Base-by-base conservation (phyloP, 2,888 invertebrate species). In the Helobdella robusta region DNA sequence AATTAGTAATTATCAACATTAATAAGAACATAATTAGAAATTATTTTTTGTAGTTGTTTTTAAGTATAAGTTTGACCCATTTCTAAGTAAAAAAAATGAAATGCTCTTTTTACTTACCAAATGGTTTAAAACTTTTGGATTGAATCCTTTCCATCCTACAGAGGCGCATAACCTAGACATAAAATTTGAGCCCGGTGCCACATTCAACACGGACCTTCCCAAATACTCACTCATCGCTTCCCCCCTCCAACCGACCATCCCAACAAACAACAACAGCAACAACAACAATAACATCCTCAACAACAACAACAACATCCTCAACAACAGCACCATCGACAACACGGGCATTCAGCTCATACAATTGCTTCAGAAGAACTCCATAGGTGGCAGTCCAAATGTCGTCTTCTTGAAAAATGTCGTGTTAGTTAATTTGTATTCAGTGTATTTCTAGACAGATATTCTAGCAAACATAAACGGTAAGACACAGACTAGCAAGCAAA, bases 181-280 rank as follows among this genome's bases (percentile, higher is more conserved):
- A 11, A 40, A 40, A 40, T 40, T 40, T 40, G 44, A 40, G n/a
- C 44, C 44, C 44, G n/a, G 44, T 40, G 11, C 44, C n/a, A 40
- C n/a, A 25, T 20, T 48, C 23, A 48, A 48, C n/a, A 18, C 48
- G 25, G 48, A 32, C 32, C 56, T 32, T 5, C 56, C 56, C 20
- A 56, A 56, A 56, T 56, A 56, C 32, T 56, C 56, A n/a, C 20
- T 56, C 56, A 40, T 40, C 11, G n/a, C 11, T n/a, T 40, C 44
- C 44, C 44, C 44, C 11, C 44, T 40, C 44, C 28, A 30, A 8
- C n/a, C 28, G 32, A 28, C 32, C 28, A 40, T 40, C 44, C 11
- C 44, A 15, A 40, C 44, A 11, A 40, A 15, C 44, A 40, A 40
- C 44, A 40, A 40, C 44, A 15, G n/a, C 44, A 40, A 11, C 44